Evolutionary conservation across 2,797 vertebrate genomes (phyloP).

Genomic region (Hypotaenidia philippensis): DNA sequence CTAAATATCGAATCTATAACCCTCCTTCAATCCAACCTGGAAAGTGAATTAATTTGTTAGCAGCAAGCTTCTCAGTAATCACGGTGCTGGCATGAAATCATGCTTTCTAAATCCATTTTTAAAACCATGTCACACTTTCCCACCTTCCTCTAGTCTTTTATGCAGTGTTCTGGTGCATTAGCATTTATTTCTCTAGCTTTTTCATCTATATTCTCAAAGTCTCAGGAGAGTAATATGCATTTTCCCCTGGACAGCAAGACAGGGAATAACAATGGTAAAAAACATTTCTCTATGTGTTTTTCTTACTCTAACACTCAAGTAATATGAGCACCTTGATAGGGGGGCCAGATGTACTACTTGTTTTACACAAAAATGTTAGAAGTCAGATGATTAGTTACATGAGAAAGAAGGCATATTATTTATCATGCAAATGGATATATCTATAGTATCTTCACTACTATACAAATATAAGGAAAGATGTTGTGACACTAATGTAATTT

Average conservation of each 20-base stretch:
- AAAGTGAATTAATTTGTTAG: background rate
- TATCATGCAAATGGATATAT: background rate
- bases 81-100: background rate
- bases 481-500: accelerated
- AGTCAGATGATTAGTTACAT: background rate
- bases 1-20: background rate
- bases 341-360: background rate
- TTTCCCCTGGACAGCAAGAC: background rate
- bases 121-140: background rate
- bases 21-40: background rate
- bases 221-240: background rate
- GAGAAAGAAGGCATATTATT: background rate
- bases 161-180: background rate
- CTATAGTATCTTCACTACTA: background rate
- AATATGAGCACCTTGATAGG: background rate
- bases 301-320: background rate
- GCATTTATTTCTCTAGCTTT: background rate
- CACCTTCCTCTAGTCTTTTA: background rate
- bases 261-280: background rate
- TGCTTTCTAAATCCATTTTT: constrained; percentile 3
- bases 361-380: background rate
- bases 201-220: background rate
- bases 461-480: background rate
- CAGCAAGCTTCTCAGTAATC: background rate
- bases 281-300: background rate